Evolutionary conservation across 2,888 invertebrate genomes (phyloP), one percentile per base, ranked within the genome.

Genomic region (Ophion slaviceki): DNA sequence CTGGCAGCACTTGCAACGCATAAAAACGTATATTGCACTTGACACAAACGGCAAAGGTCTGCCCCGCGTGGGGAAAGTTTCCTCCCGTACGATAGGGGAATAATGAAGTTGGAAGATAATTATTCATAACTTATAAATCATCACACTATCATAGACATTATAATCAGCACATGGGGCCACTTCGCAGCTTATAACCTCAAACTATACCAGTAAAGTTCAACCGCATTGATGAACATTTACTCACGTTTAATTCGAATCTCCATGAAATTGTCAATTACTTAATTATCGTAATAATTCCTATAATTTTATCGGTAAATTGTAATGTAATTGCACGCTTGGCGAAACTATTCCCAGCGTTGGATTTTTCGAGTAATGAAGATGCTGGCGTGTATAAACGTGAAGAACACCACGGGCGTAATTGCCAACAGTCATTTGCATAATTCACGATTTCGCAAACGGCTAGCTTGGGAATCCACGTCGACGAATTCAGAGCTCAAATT

Each of bases 341-440:
- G n/a, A 64, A 70, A 59, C 11, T 20, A 36, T 57, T 71, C 17
- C 40, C 40, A 57, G 8, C 11, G 64, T 36, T 24, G 57, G 57
- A 72, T 36, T 79, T 79, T 70, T 67, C 20, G 40, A 74, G 2
- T 14, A 10, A 7, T 36, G 47, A 68, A 17, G 59, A 28, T 67
- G 68, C 36, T 53, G 6, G 8, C 59, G 45, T 24, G 76, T 62
- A 47, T 72, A 59, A 36, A 36, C 7, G 10, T 32, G 40, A 36
- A 36, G 36, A 70, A 53, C 28, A 36, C 47, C 76, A 40, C 7
- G 47, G 61, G 32, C 68, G 81, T 61, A 70, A 81, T 64, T 81
- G 28, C 81, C 53, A 17, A 53, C 62, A 76, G 62, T 32, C 61
- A 62, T 81, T 81, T 81, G 78, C 68, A 75, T 61, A 85, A 74